Evolutionary conservation across 2,797 vertebrate genomes (phyloP), one percentile per base, ranked within the genome.

Genomic region (Lithobates pipiens): DNA sequence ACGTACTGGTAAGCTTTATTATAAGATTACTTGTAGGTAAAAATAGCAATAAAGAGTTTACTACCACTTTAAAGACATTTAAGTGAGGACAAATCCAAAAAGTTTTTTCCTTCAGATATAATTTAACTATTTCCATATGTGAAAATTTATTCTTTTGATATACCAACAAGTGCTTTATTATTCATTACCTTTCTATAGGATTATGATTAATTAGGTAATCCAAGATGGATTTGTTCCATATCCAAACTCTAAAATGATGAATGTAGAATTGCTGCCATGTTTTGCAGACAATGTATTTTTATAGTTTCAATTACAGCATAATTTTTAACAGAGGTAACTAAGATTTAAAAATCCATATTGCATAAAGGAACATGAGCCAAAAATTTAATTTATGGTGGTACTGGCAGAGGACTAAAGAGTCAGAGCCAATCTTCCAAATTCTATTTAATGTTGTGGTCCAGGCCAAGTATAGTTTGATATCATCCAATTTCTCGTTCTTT

Each of bases 281-380:
- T 61, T 61, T 71, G 34, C 68, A 81, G 46, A 81, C 79, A 81
- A 81, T 81, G 76, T 78, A 81, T 81, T 81, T 81, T 80, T 80
- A 80, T 80, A 36, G 78, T 80, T 81, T 72, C 69, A 81, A 81
- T 81, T 81, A 81, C 29, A 57, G 79, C 32, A 61, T 81, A 81
- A 81, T 81, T 72, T 81, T 72, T 72, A 72, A 81, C 71, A 72
- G 79, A 69, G 46, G 69, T 61, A 81, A 72, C 68, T 72, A 81
- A 81, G 71, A 71, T 81, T n/a, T 72, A 81, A 81, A 81, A 81
- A 72, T 81, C 79, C 79, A 81, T 81, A 81, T 72, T 81, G 79
- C 69, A 29, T 34, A 61, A 25, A 57, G 71, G 44, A 81, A n/a
- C 32, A 2, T 9, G 25, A 72, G 79, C 79, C 79, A 81, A 81